phyloP scores from a whole-genome alignment of 1,140 invertebrate genomes.

The Thaumatotibia leucotreta region DNA sequence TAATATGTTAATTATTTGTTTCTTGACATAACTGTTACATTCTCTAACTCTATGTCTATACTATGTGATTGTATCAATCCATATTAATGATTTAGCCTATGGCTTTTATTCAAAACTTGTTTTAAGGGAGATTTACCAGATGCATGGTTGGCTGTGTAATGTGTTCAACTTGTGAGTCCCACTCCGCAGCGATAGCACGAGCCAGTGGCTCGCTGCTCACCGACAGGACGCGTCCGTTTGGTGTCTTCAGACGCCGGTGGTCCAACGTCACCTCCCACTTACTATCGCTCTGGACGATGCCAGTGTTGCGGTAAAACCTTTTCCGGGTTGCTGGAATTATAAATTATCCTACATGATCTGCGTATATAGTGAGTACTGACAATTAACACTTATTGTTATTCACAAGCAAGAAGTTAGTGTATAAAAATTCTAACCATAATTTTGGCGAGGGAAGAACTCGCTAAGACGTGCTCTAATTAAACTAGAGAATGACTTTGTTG shows the following conservation, averaged over 20 bases:
- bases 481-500: neutral
- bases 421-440: constrained; percentile 4
- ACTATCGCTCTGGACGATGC: constrained; percentile 58
- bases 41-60: too few relatives aligned
- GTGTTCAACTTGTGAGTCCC: constrained; percentile 89
- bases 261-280: constrained; percentile 65
- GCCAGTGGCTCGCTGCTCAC: constrained; percentile 93
- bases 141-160: constrained; percentile 92
- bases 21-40: too few relatives aligned
- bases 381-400: neutral
- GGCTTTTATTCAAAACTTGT: too few relatives aligned
- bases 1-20: too few relatives aligned
- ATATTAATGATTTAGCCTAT: too few relatives aligned
- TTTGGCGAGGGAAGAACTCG: neutral
- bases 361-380: too few relatives aligned
- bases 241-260: constrained; percentile 92
- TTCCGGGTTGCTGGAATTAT: constrained; percentile 48
- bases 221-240: constrained; percentile 85
- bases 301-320: constrained; percentile 54
- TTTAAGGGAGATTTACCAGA: constrained; percentile 86
- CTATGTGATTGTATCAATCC: too few relatives aligned
- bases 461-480: neutral
- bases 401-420: neutral
- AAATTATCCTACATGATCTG: neutral
- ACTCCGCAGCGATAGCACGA: constrained; percentile 93